Conservation (phyloP, 2,113 vertebrate genomes). For the Apodemus sylvaticus region DNA sequence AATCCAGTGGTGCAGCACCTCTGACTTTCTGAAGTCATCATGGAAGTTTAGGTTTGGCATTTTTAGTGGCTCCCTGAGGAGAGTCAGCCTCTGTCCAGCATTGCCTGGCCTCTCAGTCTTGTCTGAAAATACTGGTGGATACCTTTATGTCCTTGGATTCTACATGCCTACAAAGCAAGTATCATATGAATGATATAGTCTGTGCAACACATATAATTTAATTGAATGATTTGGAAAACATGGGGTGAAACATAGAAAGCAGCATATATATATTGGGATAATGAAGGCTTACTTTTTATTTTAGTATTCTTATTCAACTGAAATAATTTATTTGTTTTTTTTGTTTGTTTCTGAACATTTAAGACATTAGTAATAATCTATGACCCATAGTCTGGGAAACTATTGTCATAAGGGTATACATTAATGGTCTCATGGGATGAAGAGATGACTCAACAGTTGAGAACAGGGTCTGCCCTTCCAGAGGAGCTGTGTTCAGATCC, state of each 20-base stretch:
- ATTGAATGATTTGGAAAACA: background rate
- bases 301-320: no score
- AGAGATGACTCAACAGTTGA: background rate
- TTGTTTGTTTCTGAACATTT: background rate
- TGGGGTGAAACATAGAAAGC: background rate
- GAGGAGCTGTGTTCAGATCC: background rate
- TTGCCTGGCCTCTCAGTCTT: background rate
- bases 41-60: background rate
- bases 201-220: background rate
- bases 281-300: no score
- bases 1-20: background rate
- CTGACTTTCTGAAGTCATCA: background rate
- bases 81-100: background rate
- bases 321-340: no score
- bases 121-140: background rate
- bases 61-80: background rate
- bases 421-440: background rate
- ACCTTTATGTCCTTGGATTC: background rate
- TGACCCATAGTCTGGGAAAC: background rate
- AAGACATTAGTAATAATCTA: background rate
- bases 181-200: background rate
- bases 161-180: background rate
- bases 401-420: background rate
- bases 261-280: no score
- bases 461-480: no score